Percentiles rank a stretch among this genome's conserved stretches.
phyloP scores from a whole-genome alignment of 2,113 vertebrate genomes.

The Cichladusa arquata region DNA sequence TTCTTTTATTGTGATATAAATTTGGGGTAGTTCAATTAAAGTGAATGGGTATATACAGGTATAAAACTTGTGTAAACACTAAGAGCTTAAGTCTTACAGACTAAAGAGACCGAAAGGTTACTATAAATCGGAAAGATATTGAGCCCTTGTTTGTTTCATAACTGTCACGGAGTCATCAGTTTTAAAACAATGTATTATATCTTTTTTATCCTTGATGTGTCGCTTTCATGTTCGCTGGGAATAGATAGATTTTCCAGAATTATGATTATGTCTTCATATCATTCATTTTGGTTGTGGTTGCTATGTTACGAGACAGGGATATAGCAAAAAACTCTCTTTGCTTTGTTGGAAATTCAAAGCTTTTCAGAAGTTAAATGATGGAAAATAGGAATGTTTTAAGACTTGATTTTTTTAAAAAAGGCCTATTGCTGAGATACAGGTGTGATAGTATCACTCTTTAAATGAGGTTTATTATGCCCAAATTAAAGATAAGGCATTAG shows the following conservation, averaged over 20 bases:
- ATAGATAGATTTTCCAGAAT: constrained; percentile 64
- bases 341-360: constrained; percentile 25
- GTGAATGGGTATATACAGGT: not conserved
- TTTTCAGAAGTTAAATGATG: constrained; percentile 32
- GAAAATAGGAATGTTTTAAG: constrained; percentile 17
- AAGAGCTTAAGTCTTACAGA: not conserved
- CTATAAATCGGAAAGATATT: not conserved
- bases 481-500: not conserved
- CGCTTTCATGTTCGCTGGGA: constrained; percentile 59
- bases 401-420: not conserved
- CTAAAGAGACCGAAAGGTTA: not conserved
- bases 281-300: constrained; percentile 53
- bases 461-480: not conserved
- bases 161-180: constrained; percentile 1
- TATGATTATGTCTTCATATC: constrained; percentile 65
- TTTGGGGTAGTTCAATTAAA: constrained; percentile 44
- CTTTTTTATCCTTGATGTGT: constrained; percentile 36
- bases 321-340: not conserved
- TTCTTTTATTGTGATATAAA: constrained; percentile 53
- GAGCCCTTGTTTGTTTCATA: constrained; percentile 52
- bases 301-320: constrained; percentile 42
- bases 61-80: constrained; percentile 9
- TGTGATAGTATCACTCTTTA: not conserved
- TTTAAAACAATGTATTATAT: constrained; percentile 55
- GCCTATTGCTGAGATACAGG: not conserved